Evolutionary conservation across 1,140 invertebrate genomes (phyloP), one percentile per base, ranked within the genome.

Genomic region (Philaenus spumarius): DNA sequence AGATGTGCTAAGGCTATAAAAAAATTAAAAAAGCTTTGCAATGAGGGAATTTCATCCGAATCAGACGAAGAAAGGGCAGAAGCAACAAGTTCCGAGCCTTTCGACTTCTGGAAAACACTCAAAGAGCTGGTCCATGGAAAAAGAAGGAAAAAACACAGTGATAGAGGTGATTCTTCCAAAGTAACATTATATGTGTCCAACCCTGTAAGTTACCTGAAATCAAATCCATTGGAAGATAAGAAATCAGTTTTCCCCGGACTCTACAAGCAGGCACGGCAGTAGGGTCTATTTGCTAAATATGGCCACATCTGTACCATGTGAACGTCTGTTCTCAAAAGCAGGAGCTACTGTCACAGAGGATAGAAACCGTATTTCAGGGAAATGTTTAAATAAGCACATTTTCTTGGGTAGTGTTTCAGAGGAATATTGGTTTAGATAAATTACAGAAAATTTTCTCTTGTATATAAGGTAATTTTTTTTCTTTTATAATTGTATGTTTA

Each of bases 321-420:
- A 74, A 63, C 64, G 69, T 40, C 63, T 69, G 14, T 74, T 73
- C 66, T 73, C 72, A 0, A 72, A 72, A 66, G 69, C 69, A 47
- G 69, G 62, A 34, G 45, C 20, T 0, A 62, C 52, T 1, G 11
- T 60, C 17, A 60, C 20, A 2, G 23, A 62, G 20, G 17, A 42
- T 9, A 1, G 62, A 19, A 62, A 62, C 47, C 35, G 62, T 2
- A 22, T 64, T 4, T 47, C 53, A 34, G 20, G 20, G n/a, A 60
- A 60, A 19, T 30, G n/a, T 4, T 43, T 59, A 4, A 9, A 54
- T 7, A 54, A 59, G 46, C 39, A 54, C n/a, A 24, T 34, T 22
- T 59, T 59, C 15, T 30, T 59, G 12, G 51, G 39, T 7, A 59
- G 58, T 43, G 1, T 59, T 9, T 34, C 12, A 17, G 26, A 59